A percentile compares a stretch with the other conserved stretches of the same genome.
These are phyloP conservation scores for Drosophila serrata DNA, from an alignment of 1,140 invertebrate genomes.

Conservation along the genomic window DNA sequence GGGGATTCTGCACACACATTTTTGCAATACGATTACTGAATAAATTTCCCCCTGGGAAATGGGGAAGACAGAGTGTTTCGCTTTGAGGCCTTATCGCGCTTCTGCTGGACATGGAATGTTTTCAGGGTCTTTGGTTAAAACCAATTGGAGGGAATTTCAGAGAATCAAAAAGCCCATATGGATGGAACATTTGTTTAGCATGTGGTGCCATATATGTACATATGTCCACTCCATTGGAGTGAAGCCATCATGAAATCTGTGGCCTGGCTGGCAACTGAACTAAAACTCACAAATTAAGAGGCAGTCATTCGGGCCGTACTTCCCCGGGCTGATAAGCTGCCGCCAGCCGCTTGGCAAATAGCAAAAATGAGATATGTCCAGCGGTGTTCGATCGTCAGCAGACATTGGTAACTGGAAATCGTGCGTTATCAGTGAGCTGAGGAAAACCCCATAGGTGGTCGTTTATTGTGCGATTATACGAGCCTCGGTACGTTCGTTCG, in stretches of 20 bases:
- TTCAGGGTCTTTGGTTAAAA: conserved; percentile 11
- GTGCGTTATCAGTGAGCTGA: conserved; percentile 51
- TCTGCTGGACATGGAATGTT: conserved; percentile 4
- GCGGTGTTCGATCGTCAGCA: conserved; percentile 48
- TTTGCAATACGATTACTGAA: background rate
- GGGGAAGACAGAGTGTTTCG: conserved; percentile 6
- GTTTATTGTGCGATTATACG: conserved; percentile 65
- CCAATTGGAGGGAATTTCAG: conserved; percentile 57
- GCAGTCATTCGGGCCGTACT: conserved; percentile 33
- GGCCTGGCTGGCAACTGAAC: conserved; percentile 33
- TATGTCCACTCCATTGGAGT: background rate
- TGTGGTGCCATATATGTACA: conserved; percentile 15
- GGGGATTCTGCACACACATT: conserved; percentile 6
- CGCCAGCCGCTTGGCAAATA: background rate
- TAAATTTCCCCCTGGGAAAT: conserved; percentile 10
- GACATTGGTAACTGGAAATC: conserved; percentile 51
- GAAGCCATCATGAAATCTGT: conserved; percentile 24
- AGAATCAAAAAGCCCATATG: conserved; percentile 17
- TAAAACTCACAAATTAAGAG: conserved; percentile 29
- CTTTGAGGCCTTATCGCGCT: conserved; percentile 29
- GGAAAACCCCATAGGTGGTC: conserved; percentile 75
- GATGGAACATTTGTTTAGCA: conserved; percentile 35
- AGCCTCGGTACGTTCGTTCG: background rate
- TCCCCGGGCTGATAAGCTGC: conserved; percentile 47
- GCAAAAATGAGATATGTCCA: conserved; percentile 47